phyloP scores from a whole-genome alignment of 2,888 invertebrate genomes.

The Andrena marginata region DNA sequence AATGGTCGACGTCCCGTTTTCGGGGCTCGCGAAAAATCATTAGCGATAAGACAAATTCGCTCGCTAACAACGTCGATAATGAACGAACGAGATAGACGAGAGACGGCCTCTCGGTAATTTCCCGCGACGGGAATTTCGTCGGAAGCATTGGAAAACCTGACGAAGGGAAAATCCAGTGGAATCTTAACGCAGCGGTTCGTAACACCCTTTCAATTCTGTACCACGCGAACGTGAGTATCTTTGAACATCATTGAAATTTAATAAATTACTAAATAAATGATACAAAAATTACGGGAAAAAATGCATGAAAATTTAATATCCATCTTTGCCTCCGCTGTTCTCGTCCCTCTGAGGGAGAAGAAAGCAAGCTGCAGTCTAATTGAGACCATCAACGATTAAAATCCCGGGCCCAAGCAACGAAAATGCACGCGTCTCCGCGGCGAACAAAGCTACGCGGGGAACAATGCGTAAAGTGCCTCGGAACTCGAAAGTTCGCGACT shows the following conservation, averaged over 20 bases:
- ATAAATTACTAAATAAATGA: too few species aligned
- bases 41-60: constrained; percentile 57
- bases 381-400: constrained; percentile 14
- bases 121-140: constrained; percentile 39
- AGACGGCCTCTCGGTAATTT: constrained; percentile 46
- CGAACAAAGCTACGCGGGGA: not conserved
- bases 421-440: not conserved
- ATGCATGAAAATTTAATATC: too few species aligned
- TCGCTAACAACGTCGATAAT: constrained; percentile 58
- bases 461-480: constrained; percentile 32
- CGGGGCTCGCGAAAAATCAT: constrained; percentile 16
- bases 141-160: constrained; percentile 38
- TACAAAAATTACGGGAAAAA: too few species aligned
- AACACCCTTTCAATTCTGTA: constrained; percentile 26
- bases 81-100: constrained; percentile 30
- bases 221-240: too few species aligned
- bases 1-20: not conserved
- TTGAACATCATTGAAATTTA: too few species aligned
- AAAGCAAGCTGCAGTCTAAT: not conserved
- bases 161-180: constrained; percentile 37
- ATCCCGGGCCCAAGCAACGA: not conserved
- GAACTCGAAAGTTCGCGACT: constrained; percentile 51
- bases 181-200: constrained; percentile 7
- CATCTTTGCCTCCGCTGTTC: too few species aligned
- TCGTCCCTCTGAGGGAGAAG: too few species aligned